phyloP scores from a whole-genome alignment of 2,113 vertebrate genomes.

The Thomomys bottae region DNA sequence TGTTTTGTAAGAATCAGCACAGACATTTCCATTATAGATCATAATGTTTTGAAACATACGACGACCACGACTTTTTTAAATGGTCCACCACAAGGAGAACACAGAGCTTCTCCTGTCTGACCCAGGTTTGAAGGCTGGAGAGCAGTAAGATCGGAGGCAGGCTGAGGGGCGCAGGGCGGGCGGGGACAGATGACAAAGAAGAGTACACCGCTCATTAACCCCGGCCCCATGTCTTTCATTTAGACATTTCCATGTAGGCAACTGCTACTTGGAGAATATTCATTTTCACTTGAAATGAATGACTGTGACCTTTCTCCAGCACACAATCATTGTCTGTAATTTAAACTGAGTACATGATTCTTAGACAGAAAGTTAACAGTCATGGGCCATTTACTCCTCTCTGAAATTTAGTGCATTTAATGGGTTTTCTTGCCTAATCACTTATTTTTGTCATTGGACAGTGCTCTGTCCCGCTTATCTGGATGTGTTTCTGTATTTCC shows the following conservation, averaged over 20 bases:
- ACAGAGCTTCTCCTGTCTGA: too few species aligned
- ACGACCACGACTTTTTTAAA: too few species aligned
- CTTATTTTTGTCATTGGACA: neutral
- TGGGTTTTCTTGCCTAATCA: neutral
- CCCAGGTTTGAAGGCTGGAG: too few species aligned
- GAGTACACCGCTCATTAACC: accelerated
- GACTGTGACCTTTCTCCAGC: neutral
- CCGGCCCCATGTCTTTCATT: neutral
- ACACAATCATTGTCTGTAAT: neutral
- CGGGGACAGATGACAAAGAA: too few species aligned
- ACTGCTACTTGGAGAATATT: neutral
- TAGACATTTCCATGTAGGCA: neutral
- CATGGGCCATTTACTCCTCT: neutral
- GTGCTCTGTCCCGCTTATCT: neutral
- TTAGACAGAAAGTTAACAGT: neutral
- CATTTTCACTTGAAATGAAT: neutral
- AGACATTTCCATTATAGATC: too few species aligned
- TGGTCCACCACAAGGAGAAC: too few species aligned
- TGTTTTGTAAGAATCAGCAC: too few species aligned
- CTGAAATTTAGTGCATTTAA: neutral
- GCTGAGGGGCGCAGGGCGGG: neutral
- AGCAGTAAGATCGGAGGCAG: too few species aligned
- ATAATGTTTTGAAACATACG: too few species aligned
- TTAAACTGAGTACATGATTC: neutral
- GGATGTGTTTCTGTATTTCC: neutral